Percentiles rank a stretch among this genome's conserved stretches.
phyloP scores from a whole-genome alignment of 2,113 vertebrate genomes.

The Phaetusa simplex region DNA sequence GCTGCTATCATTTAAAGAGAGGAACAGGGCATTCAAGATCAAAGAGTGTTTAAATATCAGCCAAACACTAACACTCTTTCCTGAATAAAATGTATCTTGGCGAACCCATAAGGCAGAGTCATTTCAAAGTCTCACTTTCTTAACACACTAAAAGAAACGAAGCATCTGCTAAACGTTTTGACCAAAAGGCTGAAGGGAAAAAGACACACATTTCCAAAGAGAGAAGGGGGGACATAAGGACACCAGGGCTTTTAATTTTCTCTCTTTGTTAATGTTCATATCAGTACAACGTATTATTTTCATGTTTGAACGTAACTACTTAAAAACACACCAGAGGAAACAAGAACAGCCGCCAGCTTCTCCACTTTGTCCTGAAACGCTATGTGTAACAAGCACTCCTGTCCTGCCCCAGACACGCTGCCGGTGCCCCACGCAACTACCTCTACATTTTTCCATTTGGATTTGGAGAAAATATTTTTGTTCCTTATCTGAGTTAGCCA shows the following conservation, averaged over 20 bases:
- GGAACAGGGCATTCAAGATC: neutral
- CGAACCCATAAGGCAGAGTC: neutral
- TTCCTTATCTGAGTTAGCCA: neutral
- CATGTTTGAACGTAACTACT: neutral
- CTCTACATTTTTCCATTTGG: neutral
- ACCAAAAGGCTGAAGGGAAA: neutral
- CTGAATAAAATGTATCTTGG: neutral
- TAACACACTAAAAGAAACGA: neutral
- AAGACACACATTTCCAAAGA: neutral
- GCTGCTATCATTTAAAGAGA: neutral
- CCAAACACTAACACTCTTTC: neutral
- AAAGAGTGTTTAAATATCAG: neutral
- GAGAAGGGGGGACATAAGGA: neutral
- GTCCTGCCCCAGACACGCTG: fast-evolving
- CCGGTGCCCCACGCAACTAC: neutral
- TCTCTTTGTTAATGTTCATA: neutral
- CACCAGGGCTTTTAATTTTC: neutral
- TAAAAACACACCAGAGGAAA: neutral
- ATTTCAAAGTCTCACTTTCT: neutral
- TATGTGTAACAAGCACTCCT: neutral
- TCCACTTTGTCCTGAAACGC: neutral
- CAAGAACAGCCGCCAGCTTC: neutral
- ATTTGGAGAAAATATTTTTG: neutral
- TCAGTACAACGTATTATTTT: neutral
- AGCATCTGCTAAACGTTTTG: neutral